A percentile compares a stretch with the other conserved stretches of the same genome.
Evolutionary conservation across 2,797 vertebrate species (phyloP).

Genomic region (Alosa sapidissima): DNA sequence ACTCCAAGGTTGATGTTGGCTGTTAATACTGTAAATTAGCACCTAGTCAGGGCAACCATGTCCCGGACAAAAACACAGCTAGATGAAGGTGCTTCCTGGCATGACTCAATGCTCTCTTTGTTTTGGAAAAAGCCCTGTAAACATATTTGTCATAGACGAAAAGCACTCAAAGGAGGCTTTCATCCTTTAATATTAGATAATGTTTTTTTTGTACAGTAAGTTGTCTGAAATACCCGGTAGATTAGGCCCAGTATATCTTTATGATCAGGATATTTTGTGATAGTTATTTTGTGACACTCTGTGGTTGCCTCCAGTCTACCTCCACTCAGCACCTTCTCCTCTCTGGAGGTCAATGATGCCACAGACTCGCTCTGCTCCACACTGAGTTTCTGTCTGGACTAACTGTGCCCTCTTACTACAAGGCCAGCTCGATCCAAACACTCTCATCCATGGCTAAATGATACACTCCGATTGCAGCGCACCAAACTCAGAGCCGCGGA

Average conservation of each 20-base stretch:
- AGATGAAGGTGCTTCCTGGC: not conserved
- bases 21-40: slow-evolving; percentile 51
- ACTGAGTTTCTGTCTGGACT: no score
- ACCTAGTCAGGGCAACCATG: not conserved
- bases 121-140: not conserved
- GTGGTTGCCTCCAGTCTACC: no score
- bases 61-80: slow-evolving; percentile 68
- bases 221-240: not conserved
- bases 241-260: not conserved
- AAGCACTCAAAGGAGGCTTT: not conserved
- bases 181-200: not conserved
- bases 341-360: no score
- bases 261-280: no score
- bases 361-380: no score
- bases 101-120: slow-evolving; percentile 7
- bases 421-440: no score
- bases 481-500: no score
- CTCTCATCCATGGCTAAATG: no score
- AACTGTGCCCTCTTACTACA: no score
- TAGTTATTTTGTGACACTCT: no score
- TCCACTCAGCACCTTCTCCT: no score
- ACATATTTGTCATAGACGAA: not conserved
- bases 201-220: not conserved
- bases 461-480: no score
- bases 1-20: slow-evolving; percentile 49